These are phyloP conservation scores for Thumatha senex DNA, from an alignment of 2,888 invertebrate species.

Conservation along the genomic window DNA sequence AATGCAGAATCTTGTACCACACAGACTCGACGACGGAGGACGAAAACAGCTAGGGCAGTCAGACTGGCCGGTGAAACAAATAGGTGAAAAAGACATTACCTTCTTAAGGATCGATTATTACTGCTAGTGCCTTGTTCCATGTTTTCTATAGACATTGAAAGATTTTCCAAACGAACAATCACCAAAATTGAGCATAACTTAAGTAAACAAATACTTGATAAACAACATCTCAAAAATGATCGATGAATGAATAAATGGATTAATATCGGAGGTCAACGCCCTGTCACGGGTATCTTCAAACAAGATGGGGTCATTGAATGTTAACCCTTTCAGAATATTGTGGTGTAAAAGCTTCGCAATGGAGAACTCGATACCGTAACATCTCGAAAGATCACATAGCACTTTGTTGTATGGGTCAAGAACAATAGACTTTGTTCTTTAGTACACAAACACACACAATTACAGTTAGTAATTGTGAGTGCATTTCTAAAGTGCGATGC, in stretches of 20 bases:
- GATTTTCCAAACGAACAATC: too few relatives aligned
- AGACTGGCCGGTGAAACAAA: too few relatives aligned
- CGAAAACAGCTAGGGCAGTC: too few relatives aligned
- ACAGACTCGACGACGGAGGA: too few relatives aligned
- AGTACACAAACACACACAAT: too few relatives aligned
- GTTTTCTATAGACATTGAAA: too few relatives aligned
- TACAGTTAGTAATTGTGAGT: too few relatives aligned
- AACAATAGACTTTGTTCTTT: neutral
- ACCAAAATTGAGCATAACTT: neutral
- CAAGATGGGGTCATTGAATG: conserved; percentile 1
- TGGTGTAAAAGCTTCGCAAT: neutral
- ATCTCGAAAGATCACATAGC: neutral
- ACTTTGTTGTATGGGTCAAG: neutral
- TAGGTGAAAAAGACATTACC: too few relatives aligned
- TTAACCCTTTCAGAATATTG: conserved; percentile 4
- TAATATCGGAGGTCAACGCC: neutral
- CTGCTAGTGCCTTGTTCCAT: too few relatives aligned
- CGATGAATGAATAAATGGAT: neutral
- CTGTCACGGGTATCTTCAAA: neutral
- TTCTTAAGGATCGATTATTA: too few relatives aligned
- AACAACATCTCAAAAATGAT: neutral
- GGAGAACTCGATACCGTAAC: neutral
- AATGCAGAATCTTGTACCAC: too few relatives aligned
- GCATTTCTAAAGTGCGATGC: too few relatives aligned
- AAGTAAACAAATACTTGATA: neutral